Evolutionary conservation across 2,888 invertebrate genomes (phyloP), one percentile per base, ranked within the genome.

Genomic region (Conops quadrifasciatus): DNA sequence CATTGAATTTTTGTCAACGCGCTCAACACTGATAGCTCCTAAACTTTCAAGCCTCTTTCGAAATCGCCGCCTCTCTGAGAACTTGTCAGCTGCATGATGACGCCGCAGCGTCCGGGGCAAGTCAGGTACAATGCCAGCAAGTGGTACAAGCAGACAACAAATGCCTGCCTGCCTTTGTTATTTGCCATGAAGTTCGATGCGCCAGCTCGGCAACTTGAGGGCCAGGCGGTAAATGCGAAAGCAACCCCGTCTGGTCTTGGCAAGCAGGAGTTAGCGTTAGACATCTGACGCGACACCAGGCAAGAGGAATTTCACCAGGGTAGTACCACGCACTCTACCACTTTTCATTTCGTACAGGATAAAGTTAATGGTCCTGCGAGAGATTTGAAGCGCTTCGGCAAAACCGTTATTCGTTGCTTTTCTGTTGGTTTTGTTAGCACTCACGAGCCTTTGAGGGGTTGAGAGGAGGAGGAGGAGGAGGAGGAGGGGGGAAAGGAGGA

Each of bases 301-400:
- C 15, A 24, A n/a, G n/a, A n/a, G n/a, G n/a, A n/a, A n/a, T n/a
- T n/a, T n/a, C n/a, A n/a, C n/a, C n/a, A n/a, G n/a, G n/a, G n/a
- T 58, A 58, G 53, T n/a, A 65, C 53, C 21, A 67, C 45, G 28
- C 59, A 45, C 45, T 45, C 19, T 28, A 28, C 30, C 47, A 47
- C 30, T 21, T 47, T n/a, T 59, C 43, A 36, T 16, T 28, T 67
- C 59, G 58, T 49, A 30, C 53, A 36, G 43, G 78, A 81, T 78
- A 80, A 83, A 82, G 82, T 82, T 82, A 82, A 82, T 83, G 81
- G 84, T 78, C 80, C 80, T 78, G 71, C 74, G 73, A 76, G 75
- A 68, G 78, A 73, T 79, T 80, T 80, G 36, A 36, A 77, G 75
- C 80, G 78, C 83, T 80, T 80, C 77, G 72, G 76, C 74, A 72